Base-by-base conservation (phyloP, 1,140 invertebrate genomes). In the Pinna nobilis region DNA sequence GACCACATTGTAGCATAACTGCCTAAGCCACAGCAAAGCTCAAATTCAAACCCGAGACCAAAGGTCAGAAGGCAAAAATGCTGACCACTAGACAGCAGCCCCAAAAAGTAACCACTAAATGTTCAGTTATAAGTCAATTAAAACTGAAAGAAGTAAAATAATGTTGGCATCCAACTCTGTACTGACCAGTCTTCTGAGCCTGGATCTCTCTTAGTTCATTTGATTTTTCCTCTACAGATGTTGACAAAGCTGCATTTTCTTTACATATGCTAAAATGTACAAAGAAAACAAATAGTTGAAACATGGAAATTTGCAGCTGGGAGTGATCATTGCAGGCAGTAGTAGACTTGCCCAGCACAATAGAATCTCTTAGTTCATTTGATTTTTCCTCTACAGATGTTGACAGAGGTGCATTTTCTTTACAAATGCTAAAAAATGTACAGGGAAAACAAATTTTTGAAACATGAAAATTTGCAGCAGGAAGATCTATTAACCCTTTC, bases 391-490 rank as follows among this genome's bases (percentile, higher is more conserved):
- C 84, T 5, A 86, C 64, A 15, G 70, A 64, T 5, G 74, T 69
- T 47, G 76, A 79, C 15, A 87, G 70, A 13, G 60, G 28, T n/a
- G 64, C 80, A 78, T 87, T 87, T 37, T 87, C 86, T 70, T 77
- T 79, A 57, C 86, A 86, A 18, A 84, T 82, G 67, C 86, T 87
- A 55, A 79, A n/a, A n/a, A 70, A 23, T n/a, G n/a, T n/a, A n/a
- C n/a, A n/a, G 23, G 37, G 15, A 32, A 57, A 35, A 33, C 3
- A n/a, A 57, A 3, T 33, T 35, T n/a, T 9, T 13, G 37, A 20
- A 33, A 57, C 37, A 11, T 32, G 6, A 5, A 1, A 57, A 9
- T 57, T 57, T 18, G 2, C 41, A 47, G 4, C 28, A 3, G n/a
- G n/a, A n/a, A n/a, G n/a, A n/a, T n/a, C n/a, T n/a, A n/a, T n/a